Conservation (phyloP, 2,888 invertebrate species). For the Athalia circularis region DNA sequence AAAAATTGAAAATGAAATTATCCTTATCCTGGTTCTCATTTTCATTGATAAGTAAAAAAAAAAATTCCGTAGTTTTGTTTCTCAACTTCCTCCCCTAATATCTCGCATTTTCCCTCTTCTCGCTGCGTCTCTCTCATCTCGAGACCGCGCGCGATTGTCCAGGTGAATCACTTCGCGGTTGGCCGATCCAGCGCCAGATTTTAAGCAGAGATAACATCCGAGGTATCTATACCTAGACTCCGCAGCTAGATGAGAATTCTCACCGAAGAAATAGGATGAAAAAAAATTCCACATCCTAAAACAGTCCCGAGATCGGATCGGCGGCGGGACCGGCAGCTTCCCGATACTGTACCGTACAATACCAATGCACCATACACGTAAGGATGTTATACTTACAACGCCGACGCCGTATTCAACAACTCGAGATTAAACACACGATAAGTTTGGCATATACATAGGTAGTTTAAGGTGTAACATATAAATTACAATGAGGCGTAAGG, state of each 20-base stretch:
- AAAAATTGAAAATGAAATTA: no score
- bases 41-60: not conserved
- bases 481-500: not conserved
- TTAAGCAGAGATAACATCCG: not conserved
- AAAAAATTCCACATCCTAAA: not conserved
- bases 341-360: no score
- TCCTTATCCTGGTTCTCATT: not conserved
- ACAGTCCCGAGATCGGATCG: not conserved
- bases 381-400: no score
- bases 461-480: no score
- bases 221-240: not conserved
- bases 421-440: no score
- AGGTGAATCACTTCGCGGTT: slow-evolving; percentile 30
- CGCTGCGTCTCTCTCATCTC: not conserved
- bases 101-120: not conserved
- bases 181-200: slow-evolving; percentile 25
- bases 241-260: slow-evolving; percentile 11
- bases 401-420: no score
- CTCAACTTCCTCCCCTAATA: not conserved
- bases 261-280: slow-evolving; percentile 11
- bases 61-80: not conserved
- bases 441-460: no score
- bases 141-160: slow-evolving; percentile 24
- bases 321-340: no score
- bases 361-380: no score